Evolutionary conservation across 2,888 invertebrate species (phyloP).

Genomic region (Encarsia formosa): DNA sequence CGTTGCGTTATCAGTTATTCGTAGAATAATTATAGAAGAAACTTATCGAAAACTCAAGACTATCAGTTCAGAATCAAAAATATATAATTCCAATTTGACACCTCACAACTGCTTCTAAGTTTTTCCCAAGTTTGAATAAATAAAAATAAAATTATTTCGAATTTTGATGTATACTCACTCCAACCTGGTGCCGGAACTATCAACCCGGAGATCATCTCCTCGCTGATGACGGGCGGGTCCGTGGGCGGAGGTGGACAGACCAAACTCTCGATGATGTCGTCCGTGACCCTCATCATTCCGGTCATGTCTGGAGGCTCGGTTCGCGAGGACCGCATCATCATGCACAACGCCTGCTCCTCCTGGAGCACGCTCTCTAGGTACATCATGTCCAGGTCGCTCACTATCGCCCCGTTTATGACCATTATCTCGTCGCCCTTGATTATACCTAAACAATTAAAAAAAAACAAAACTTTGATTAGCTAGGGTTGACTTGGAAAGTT

Average conservation of each 20-base stretch:
- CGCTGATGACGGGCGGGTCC: slow-evolving; percentile 88
- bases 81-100: no score
- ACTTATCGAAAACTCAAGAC: no score
- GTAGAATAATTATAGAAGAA: no score
- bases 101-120: no score
- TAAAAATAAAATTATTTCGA: no score
- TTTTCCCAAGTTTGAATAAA: no score
- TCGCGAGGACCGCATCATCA: slow-evolving; percentile 85
- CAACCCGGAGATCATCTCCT: slow-evolving; percentile 93
- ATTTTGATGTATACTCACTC: slow-evolving; percentile 62
- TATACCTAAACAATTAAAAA: slow-evolving; percentile 73
- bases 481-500: no score
- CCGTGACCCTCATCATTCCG: slow-evolving; percentile 81
- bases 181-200: slow-evolving; percentile 96
- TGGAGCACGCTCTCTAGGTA: slow-evolving; percentile 95
- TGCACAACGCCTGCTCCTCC: slow-evolving; percentile 88
- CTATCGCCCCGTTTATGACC: slow-evolving; percentile 97
- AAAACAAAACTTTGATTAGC: background rate
- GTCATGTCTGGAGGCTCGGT: slow-evolving; percentile 58
- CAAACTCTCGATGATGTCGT: slow-evolving; percentile 90
- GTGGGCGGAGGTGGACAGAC: slow-evolving; percentile 95
- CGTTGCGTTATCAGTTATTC: no score
- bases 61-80: no score
- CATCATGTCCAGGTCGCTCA: slow-evolving; percentile 99
- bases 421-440: slow-evolving; percentile 98